These are phyloP conservation scores for Solenopsis fugax DNA, from an alignment of 1,140 invertebrate genomes.

Conservation along the genomic window DNA sequence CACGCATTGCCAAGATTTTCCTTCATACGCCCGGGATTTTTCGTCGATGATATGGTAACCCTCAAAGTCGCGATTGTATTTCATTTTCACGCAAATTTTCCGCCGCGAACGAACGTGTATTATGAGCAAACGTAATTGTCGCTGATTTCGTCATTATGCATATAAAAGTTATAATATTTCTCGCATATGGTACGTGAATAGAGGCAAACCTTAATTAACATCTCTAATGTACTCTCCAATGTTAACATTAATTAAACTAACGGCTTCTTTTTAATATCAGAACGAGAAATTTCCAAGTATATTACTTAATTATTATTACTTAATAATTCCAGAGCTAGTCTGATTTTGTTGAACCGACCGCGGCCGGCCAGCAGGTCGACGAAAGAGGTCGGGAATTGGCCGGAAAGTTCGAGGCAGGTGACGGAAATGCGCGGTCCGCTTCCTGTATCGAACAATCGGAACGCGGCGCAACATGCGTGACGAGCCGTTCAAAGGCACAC, in stretches of 20 bases:
- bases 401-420: conserved; percentile 72
- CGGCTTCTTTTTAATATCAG: not conserved
- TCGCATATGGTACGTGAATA: too few relatives aligned
- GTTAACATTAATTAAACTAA: not conserved
- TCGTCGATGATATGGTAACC: conserved; percentile 42
- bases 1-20: conserved; percentile 62
- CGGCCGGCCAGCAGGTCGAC: not conserved
- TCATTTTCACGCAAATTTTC: conserved; percentile 51
- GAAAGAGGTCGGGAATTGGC: conserved; percentile 67
- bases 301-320: too few relatives aligned
- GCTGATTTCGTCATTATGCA: not conserved
- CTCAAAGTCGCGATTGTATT: conserved; percentile 30
- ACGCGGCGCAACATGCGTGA: conserved; percentile 71
- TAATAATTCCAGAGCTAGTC: not conserved
- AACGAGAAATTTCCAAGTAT: not conserved
- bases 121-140: not conserved
- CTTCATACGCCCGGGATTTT: not conserved
- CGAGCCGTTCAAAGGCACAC: conserved; percentile 72
- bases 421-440: conserved; percentile 75
- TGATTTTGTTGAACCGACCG: not conserved
- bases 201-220: not conserved
- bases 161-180: conserved; percentile 2
- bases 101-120: not conserved
- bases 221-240: not conserved
- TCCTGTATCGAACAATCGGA: conserved; percentile 77